These are phyloP conservation scores for Phorcus lineatus DNA, from an alignment of 2,888 invertebrate genomes.

Conservation along the genomic window DNA sequence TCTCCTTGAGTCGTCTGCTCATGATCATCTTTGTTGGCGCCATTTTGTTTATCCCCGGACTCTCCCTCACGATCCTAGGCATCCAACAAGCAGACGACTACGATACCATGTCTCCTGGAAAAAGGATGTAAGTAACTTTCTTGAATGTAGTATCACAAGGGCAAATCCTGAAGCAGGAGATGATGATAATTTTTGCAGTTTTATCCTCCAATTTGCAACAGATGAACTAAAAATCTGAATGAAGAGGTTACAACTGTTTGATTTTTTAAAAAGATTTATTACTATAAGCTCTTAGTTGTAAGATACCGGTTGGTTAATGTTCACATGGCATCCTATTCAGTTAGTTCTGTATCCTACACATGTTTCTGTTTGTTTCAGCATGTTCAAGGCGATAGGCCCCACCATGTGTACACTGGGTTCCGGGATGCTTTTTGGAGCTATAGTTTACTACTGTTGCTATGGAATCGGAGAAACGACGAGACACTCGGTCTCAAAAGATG, in stretches of 20 bases:
- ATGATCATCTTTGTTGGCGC: slow-evolving; percentile 57
- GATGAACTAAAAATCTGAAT: too few species aligned
- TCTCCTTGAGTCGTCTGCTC: slow-evolving; percentile 58
- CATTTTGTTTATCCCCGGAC: slow-evolving; percentile 60
- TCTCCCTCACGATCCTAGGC: slow-evolving; percentile 61
- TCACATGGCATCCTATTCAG: too few species aligned
- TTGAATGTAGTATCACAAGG: background rate
- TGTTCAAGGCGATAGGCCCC: slow-evolving; percentile 62
- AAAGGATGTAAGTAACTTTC: slow-evolving; percentile 53
- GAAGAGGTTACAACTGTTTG: too few species aligned
- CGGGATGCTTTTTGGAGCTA: slow-evolving; percentile 51
- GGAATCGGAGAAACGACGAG: slow-evolving; percentile 41
- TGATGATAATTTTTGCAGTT: too few species aligned
- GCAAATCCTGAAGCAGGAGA: too few species aligned
- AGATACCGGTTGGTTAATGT: too few species aligned
- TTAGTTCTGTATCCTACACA: background rate
- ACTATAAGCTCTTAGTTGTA: too few species aligned
- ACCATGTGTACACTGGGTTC: slow-evolving; percentile 52
- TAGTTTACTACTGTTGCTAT: slow-evolving; percentile 65
- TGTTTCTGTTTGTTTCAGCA: slow-evolving; percentile 38
- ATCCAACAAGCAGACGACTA: slow-evolving; percentile 44
- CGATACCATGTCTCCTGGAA: slow-evolving; percentile 38
- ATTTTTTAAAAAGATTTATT: too few species aligned
- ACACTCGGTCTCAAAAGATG: too few species aligned
- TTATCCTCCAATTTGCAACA: too few species aligned